Percentiles rank a stretch among this genome's conserved stretches.
phyloP scores from a whole-genome alignment of 2,113 vertebrate genomes.

The Grammomys surdaster region DNA sequence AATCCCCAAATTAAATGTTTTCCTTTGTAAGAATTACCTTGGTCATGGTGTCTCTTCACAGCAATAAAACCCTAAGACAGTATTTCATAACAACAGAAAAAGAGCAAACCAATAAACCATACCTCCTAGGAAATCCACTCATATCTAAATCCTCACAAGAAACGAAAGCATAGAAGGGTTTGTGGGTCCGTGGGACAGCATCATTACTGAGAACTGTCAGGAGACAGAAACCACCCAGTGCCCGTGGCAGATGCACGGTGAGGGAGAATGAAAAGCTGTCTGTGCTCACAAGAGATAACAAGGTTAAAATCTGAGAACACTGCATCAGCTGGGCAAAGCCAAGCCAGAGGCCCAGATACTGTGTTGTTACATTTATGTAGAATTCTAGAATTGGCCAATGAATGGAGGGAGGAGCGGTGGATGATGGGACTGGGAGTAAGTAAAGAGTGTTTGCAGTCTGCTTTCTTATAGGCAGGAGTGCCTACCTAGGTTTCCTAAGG shows the following conservation, averaged over 20 bases:
- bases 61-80: no score
- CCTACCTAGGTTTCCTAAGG: no score
- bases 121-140: neutral
- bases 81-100: neutral
- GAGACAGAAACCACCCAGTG: neutral
- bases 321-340: neutral
- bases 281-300: neutral
- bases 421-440: no score
- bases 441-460: neutral
- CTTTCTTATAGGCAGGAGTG: no score
- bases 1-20: no score
- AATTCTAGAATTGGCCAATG: neutral
- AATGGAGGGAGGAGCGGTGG: no score
- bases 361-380: neutral
- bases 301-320: neutral
- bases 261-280: neutral
- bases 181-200: neutral
- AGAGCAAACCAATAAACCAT: neutral
- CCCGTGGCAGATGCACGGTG: no score
- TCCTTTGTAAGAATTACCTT: no score
- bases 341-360: neutral
- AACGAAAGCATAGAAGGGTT: neutral
- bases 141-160: neutral
- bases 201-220: neutral
- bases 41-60: no score